These are phyloP conservation scores for Drosophila melanica DNA, from an alignment of 1,140 invertebrate genomes.

Conservation along the genomic window DNA sequence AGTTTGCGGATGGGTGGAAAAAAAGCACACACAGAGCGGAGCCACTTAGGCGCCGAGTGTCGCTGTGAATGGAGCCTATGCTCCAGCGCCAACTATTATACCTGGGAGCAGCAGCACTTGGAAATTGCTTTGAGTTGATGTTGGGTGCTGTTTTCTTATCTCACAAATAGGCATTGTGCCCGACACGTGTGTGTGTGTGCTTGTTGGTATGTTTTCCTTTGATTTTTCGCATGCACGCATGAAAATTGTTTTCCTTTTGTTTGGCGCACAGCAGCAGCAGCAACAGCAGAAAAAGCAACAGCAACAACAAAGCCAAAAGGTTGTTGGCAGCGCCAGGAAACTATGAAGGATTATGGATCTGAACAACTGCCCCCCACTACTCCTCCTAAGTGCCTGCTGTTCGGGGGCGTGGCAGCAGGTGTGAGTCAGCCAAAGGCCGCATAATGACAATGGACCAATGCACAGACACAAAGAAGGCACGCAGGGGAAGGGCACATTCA, in stretches of 20 bases:
- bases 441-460: constrained; percentile 56
- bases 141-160: constrained; percentile 67
- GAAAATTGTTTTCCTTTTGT: constrained; percentile 81
- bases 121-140: constrained; percentile 68
- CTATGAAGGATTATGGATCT: constrained; percentile 69
- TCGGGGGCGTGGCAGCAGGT: constrained; percentile 18
- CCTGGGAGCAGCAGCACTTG: constrained; percentile 50
- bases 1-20: constrained; percentile 19
- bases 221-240: constrained; percentile 76
- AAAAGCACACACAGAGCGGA: constrained; percentile 36
- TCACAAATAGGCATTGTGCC: constrained; percentile 70
- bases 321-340: constrained; percentile 70
- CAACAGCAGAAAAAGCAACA: constrained; percentile 34
- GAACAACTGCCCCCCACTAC: background rate
- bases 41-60: constrained; percentile 70
- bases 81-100: constrained; percentile 18
- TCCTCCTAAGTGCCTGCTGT: constrained; percentile 15
- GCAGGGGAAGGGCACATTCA: constrained; percentile 5
- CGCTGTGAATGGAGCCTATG: constrained; percentile 23
- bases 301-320: constrained; percentile 44
- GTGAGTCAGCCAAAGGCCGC: constrained; percentile 42
- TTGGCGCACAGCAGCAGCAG: constrained; percentile 39
- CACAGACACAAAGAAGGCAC: background rate
- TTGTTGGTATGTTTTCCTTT: constrained; percentile 53
- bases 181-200: constrained; percentile 5